Conservation (phyloP, 1,140 invertebrate genomes). For the Nautilus pompilius region DNA sequence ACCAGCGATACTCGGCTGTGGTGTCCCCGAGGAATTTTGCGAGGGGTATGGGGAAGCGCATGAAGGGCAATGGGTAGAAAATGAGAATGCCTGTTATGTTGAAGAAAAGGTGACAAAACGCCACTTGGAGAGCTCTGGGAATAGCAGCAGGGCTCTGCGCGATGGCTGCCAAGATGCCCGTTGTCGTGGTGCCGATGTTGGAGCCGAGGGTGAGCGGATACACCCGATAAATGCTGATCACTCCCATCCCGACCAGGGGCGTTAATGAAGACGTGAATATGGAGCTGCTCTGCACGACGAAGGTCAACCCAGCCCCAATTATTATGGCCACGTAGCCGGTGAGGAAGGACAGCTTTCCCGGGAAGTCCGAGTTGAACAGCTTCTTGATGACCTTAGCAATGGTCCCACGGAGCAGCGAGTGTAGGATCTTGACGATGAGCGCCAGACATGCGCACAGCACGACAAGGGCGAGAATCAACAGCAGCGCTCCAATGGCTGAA, state of each 20-base stretch:
- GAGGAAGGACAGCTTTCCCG: slow-evolving; percentile 46
- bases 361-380: slow-evolving; percentile 59
- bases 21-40: slow-evolving; percentile 56
- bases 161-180: slow-evolving; percentile 60
- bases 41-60: slow-evolving; percentile 57
- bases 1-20: slow-evolving; percentile 60
- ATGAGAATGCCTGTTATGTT: slow-evolving; percentile 54
- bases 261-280: slow-evolving; percentile 67
- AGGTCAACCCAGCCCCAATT: slow-evolving; percentile 60
- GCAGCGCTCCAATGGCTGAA: slow-evolving; percentile 53
- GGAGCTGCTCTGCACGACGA: slow-evolving; percentile 65
- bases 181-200: slow-evolving; percentile 67
- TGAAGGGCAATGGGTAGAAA: slow-evolving; percentile 62
- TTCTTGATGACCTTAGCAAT: slow-evolving; percentile 57
- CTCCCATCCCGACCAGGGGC: slow-evolving; percentile 64
- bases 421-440: slow-evolving; percentile 63
- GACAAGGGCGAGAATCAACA: slow-evolving; percentile 58
- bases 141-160: slow-evolving; percentile 40
- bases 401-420: slow-evolving; percentile 55
- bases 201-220: slow-evolving; percentile 65
- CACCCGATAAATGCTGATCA: slow-evolving; percentile 63
- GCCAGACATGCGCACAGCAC: slow-evolving; percentile 61
- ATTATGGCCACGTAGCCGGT: slow-evolving; percentile 61
- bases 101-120: slow-evolving; percentile 28
- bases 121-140: slow-evolving; percentile 14